Base-by-base conservation (phyloP, 2,113 vertebrate species). In the Brachypodius melanocephalos region DNA sequence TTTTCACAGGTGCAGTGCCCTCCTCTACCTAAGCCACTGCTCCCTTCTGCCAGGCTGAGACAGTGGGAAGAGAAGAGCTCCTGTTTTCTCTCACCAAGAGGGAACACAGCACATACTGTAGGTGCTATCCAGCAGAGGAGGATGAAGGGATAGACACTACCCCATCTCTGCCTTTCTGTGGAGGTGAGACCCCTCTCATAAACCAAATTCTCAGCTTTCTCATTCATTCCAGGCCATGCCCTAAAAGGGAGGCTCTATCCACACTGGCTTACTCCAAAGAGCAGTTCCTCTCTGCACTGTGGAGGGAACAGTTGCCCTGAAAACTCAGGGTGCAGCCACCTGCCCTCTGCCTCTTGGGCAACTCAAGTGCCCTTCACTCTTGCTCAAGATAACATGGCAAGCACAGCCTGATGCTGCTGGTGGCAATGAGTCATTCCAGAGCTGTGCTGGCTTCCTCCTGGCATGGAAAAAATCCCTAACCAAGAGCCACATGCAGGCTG, bases 361-460 rank as follows among this genome's bases (percentile, higher is more conserved):
- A n/a, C 43, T 29, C 32, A 12, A 32, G 29, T 18, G 67, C 38
- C 45, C 80, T 84, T 91, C 1, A 6, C 45, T 51, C 58, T 14
- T 61, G 58, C 57, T 75, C 43, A 21, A 73, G 45, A 31, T 10
- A 82, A 67, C 12, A 1, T 28, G 36, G 58, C 72, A 66, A 45
- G 65, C 69, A 12, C n/a, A 67, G 28, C 78, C 48, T 18, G 38
- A 62, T 2, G 14, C 80, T 75, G 93, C 74, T 3, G 6, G 1
- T 26, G 59, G 86, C 75, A 63, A 1, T 73, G 85, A 96, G 42
- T 89, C 85, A 94, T 32, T n/a, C 69, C 89, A 52, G 55, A 85
- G 57, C 69, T 72, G 45, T 15, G 14, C 45, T 29, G 32, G 32
- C 75, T 91, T 75, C 58, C 40, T 75, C 57, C 52, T 4, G 12